phyloP scores from a whole-genome alignment of 2,888 invertebrate genomes.

The Polydrusus tereticollis region DNA sequence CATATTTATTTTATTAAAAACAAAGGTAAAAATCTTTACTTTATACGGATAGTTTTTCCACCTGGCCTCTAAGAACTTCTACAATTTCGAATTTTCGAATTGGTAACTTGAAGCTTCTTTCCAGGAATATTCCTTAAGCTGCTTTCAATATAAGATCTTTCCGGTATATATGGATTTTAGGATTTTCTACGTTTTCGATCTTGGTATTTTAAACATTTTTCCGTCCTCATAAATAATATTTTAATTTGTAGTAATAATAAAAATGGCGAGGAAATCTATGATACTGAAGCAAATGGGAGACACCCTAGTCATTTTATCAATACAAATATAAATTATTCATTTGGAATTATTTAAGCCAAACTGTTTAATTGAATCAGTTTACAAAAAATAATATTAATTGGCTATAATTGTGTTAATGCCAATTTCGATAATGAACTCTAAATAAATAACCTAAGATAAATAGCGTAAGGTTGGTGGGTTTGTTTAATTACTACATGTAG shows the following conservation, averaged over 20 bases:
- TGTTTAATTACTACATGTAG: neutral
- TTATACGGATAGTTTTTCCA: neutral
- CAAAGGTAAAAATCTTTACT: no score
- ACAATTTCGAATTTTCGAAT: constrained; percentile 1
- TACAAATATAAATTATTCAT: no score
- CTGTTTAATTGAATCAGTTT: no score
- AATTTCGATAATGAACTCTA: neutral
- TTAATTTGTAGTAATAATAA: no score
- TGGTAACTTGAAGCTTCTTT: constrained; percentile 1
- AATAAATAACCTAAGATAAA: neutral
- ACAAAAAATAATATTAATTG: no score
- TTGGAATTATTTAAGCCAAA: no score
- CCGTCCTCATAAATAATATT: no score
- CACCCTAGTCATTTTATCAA: no score
- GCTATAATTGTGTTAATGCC: no score
- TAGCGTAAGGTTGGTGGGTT: neutral
- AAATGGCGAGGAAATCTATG: no score
- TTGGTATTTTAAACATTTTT: neutral
- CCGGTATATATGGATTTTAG: neutral
- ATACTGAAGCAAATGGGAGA: no score
- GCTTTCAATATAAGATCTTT: constrained; percentile 10
- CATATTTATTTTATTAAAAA: no score
- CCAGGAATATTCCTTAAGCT: neutral
- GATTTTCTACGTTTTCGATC: neutral
- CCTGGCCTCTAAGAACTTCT: neutral